A percentile compares a stretch with the other conserved stretches of the same genome.
These are phyloP conservation scores for Eremobia ochroleuca DNA, from an alignment of 2,888 invertebrate species.

Conservation along the genomic window DNA sequence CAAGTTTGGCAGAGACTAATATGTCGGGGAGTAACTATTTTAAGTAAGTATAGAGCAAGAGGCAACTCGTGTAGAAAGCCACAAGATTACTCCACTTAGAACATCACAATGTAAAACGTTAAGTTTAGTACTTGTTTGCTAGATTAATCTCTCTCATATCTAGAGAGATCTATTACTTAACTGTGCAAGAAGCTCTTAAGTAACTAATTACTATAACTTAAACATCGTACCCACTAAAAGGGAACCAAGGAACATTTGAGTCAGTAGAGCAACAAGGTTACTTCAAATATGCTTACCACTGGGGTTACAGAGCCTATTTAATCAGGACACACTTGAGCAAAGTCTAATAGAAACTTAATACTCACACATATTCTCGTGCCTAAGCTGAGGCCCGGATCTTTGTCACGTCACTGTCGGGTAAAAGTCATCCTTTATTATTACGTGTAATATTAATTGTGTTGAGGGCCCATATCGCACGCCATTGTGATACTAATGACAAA, in stretches of 20 bases:
- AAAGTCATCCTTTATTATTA: slow-evolving; percentile 83
- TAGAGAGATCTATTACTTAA: slow-evolving; percentile 7
- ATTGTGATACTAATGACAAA: slow-evolving; percentile 76
- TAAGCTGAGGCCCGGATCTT: slow-evolving; percentile 50
- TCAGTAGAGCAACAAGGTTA: slow-evolving; percentile 24
- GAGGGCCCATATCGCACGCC: slow-evolving; percentile 73
- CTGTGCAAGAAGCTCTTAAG: slow-evolving; percentile 8
- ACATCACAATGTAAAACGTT: neutral
- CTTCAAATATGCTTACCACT: slow-evolving; percentile 30
- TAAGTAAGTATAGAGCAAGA: neutral
- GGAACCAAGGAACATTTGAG: neutral
- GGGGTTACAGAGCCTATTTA: slow-evolving; percentile 39
- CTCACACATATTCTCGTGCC: slow-evolving; percentile 61
- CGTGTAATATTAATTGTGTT: slow-evolving; percentile 79
- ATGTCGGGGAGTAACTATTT: neutral
- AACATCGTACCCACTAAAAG: slow-evolving; percentile 17
- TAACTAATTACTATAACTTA: slow-evolving; percentile 34
- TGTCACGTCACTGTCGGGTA: slow-evolving; percentile 67
- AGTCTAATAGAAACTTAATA: slow-evolving; percentile 70
- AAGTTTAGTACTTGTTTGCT: neutral
- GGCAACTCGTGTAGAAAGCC: neutral
- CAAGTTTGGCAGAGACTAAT: neutral
- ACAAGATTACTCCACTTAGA: slow-evolving; percentile 1
- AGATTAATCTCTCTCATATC: slow-evolving; percentile 19
- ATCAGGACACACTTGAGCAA: slow-evolving; percentile 44